Evolutionary conservation across 1,140 invertebrate genomes (phyloP).

Genomic region (Onthophagus taurus): DNA sequence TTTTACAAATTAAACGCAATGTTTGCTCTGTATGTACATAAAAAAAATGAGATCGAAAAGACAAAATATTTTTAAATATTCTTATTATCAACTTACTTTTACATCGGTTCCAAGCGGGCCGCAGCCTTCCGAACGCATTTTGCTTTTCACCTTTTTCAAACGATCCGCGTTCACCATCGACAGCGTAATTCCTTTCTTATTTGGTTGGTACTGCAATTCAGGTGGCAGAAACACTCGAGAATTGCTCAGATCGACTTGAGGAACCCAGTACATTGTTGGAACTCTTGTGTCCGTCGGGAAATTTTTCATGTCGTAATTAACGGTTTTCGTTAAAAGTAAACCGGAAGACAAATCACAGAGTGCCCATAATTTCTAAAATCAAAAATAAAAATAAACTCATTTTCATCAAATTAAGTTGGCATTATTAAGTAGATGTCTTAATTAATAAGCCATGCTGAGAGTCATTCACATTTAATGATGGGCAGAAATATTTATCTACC

Average conservation of each 20-base stretch:
- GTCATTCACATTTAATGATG: too few species aligned
- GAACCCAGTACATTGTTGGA: slow-evolving; percentile 77
- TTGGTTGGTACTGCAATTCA: slow-evolving; percentile 50
- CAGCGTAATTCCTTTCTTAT: slow-evolving; percentile 41
- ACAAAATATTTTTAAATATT: background rate
- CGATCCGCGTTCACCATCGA: slow-evolving; percentile 38
- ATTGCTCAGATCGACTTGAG: slow-evolving; percentile 63
- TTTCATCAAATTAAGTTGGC: too few species aligned
- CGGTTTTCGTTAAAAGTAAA: slow-evolving; percentile 76
- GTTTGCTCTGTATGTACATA: background rate
- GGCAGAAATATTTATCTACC: too few species aligned
- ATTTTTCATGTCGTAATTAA: slow-evolving; percentile 81
- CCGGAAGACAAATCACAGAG: slow-evolving; percentile 90
- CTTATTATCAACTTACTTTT: slow-evolving; percentile 38
- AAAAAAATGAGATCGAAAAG: background rate
- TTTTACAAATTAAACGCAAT: too few species aligned
- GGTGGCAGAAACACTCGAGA: slow-evolving; percentile 57
- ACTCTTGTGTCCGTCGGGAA: slow-evolving; percentile 75
- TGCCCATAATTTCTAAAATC: slow-evolving; percentile 85
- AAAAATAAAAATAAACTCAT: slow-evolving; percentile 12
- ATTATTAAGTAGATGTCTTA: too few species aligned
- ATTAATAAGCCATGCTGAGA: too few species aligned
- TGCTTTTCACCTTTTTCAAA: slow-evolving; percentile 40
- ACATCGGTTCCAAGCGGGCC: slow-evolving; percentile 52
- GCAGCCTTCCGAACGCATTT: slow-evolving; percentile 45